A percentile compares a stretch with the other conserved stretches of the same genome.
Evolutionary conservation across 23 tunicate genomes (phyloP).

Genomic region (Trididemnum nubilum): DNA sequence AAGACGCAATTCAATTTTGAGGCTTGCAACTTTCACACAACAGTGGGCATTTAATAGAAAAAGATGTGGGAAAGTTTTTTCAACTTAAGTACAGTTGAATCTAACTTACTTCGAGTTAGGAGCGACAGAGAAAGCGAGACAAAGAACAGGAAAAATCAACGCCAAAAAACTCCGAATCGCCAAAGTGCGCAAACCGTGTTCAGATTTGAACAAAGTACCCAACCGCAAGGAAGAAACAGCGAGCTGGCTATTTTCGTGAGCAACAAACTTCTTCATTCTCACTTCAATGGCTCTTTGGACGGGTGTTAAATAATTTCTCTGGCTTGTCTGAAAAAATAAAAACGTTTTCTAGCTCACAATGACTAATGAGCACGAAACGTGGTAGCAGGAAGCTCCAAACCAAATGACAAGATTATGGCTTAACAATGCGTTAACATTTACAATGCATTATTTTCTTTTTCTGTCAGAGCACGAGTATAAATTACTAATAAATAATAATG

Average conservation of each 20-base stretch:
- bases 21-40: too few relatives aligned
- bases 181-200: conserved; percentile 51
- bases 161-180: conserved; percentile 26
- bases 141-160: conserved; percentile 39
- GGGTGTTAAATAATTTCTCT: conserved; percentile 37
- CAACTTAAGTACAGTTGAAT: too few relatives aligned
- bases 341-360: background rate
- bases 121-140: conserved; percentile 63
- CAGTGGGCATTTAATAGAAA: too few relatives aligned
- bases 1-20: too few relatives aligned
- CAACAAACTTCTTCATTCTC: conserved; percentile 65
- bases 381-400: too few relatives aligned
- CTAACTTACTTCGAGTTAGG: conserved; percentile 64
- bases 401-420: too few relatives aligned
- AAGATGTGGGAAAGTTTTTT: too few relatives aligned
- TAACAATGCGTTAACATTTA: too few relatives aligned
- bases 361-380: background rate
- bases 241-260: conserved; percentile 63
- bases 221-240: conserved; percentile 55
- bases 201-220: conserved; percentile 59
- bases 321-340: conserved; percentile 44
- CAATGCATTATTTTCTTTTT: too few relatives aligned
- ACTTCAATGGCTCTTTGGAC: conserved; percentile 52
- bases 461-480: too few relatives aligned
- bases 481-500: too few relatives aligned